Base-by-base conservation (phyloP, 2,888 invertebrate genomes). In the Slavum lentiscoides region DNA sequence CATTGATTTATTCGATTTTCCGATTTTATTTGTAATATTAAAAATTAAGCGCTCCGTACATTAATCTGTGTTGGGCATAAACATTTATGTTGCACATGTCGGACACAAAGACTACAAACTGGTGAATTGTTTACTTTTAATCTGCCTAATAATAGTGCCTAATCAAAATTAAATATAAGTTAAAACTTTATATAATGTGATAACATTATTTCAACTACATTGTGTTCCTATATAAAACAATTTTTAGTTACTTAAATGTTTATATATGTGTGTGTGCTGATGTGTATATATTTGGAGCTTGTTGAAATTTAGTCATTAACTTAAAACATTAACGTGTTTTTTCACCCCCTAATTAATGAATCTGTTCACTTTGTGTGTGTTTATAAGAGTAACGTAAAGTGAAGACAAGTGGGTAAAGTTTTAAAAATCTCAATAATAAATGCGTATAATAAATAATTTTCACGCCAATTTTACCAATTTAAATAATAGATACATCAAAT, bases 161-260 rank as follows among this genome's bases (percentile, higher is more conserved):
- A 39, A 70, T 37, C 58, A 70, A 70, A 70, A 70, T 11, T 58
- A 7, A 58, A 39, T 37, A 17, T 30, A 55, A 37, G 30, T 55
- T 37, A 13, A 19, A 2, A 30, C 43, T 43, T 43, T 43, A 43
- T 43, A 6, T 37, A 55, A 58, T 59, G 43, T 72, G 59, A 73
- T 73, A 72, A 13, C 7, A 43, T 61, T 21, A 61, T 43, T 61
- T 49, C 5, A 23, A 61, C 11, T 59, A 30, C 43, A 15, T 61
- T 49, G 6, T 61, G 73, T 73, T 73, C 73, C 73, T 73, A 73
- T 73, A 59, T 11, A 73, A 61, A 73, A 73, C 19, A 30, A 23
- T 49, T 39, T 58, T 37, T 55, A 37, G 55, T 58, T 23, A 59
- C 43, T 72, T 61, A 23, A 43, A 61, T 72, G 9, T 72, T 13